phyloP scores from a whole-genome alignment of 2,888 invertebrate genomes.

The Matsumyia berberina region DNA sequence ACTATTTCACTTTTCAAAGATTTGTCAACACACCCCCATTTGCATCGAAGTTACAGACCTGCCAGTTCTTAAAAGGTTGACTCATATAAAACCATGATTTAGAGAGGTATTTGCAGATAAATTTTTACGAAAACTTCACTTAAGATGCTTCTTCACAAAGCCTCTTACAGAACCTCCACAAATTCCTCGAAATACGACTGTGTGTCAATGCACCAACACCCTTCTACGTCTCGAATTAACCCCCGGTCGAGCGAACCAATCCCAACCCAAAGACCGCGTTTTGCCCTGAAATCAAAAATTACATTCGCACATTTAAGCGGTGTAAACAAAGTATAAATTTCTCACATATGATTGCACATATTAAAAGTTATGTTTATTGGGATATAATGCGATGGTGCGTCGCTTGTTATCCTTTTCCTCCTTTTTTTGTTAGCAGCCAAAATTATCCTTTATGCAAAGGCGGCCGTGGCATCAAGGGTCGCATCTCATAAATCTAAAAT shows the following conservation, averaged over 20 bases:
- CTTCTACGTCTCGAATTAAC: neutral
- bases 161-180: constrained; percentile 2
- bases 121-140: too few species aligned
- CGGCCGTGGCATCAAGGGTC: constrained; percentile 51
- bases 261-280: constrained; percentile 15
- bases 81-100: too few species aligned
- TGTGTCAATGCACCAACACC: neutral
- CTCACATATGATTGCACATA: constrained; percentile 77
- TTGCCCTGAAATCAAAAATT: constrained; percentile 70
- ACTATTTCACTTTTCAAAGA: too few species aligned
- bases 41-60: too few species aligned
- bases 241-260: neutral
- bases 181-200: constrained; percentile 7
- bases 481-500: constrained; percentile 70
- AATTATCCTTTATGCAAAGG: constrained; percentile 68
- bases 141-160: constrained; percentile 1
- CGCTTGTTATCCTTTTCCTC: constrained; percentile 72
- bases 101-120: too few species aligned
- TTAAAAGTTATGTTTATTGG: constrained; percentile 77
- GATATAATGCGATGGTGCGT: constrained; percentile 75
- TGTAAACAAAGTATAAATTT: constrained; percentile 77
- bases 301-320: constrained; percentile 65
- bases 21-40: too few species aligned
- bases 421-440: neutral
- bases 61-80: too few species aligned